Conservation (phyloP, 2,113 vertebrate species). For the Pseudolaguvia tuberculata region DNA sequence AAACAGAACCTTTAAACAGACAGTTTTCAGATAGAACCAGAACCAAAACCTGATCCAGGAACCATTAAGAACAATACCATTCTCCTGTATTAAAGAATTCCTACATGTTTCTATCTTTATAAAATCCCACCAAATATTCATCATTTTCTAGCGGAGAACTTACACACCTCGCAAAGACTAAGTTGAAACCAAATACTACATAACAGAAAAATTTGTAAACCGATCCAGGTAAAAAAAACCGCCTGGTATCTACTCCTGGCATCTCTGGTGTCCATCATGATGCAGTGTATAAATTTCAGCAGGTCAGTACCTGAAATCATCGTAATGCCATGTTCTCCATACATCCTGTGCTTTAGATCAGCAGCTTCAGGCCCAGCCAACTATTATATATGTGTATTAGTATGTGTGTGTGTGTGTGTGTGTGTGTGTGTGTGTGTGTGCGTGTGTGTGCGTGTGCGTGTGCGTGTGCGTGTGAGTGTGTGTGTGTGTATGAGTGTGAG, state of each 20-base stretch:
- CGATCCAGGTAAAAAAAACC: neutral
- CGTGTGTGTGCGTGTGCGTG: conserved; percentile 16
- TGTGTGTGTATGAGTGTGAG: conserved; percentile 20
- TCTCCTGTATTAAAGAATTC: neutral
- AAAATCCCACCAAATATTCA: neutral
- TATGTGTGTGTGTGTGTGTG: conserved; percentile 11
- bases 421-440: conserved; percentile 14
- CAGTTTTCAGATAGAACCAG: no score
- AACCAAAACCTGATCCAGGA: no score
- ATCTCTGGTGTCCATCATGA: neutral
- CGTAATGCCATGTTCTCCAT: conserved; percentile 60
- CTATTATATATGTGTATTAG: conserved; percentile 8
- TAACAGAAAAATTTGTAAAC: neutral
- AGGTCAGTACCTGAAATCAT: conserved; percentile 70
- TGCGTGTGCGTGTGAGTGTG: conserved; percentile 15
- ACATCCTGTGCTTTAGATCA: conserved; percentile 63
- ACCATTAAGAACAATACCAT: no score
- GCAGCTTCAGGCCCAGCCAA: conserved; percentile 48
- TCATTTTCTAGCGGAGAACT: neutral
- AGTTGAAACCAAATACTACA: neutral
- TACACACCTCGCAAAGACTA: neutral
- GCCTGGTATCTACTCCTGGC: neutral
- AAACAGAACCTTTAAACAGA: no score
- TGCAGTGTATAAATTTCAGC: conserved; percentile 6
- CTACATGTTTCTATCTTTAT: neutral